These are phyloP conservation scores for Aythya baeri DNA, from an alignment of 2,113 vertebrate species.

Conservation along the genomic window DNA sequence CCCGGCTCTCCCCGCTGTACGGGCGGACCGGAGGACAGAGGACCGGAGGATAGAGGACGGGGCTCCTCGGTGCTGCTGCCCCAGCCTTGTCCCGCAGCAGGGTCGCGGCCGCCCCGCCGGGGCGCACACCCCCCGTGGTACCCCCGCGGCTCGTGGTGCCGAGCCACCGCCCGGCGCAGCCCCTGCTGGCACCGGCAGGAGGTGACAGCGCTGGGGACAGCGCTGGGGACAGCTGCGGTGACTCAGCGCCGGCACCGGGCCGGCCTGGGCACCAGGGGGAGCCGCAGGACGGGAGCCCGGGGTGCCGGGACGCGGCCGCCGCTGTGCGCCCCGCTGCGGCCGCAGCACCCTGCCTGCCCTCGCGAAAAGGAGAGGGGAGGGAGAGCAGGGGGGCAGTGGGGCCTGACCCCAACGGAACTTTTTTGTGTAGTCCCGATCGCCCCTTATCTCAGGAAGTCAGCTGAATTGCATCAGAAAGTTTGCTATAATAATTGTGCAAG, in stretches of 20 bases:
- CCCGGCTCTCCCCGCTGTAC: no score
- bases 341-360: background rate
- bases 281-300: background rate
- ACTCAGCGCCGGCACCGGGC: slow-evolving; percentile 6
- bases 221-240: background rate
- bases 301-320: no score
- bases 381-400: background rate
- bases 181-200: background rate
- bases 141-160: background rate
- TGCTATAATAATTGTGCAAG: slow-evolving; percentile 27
- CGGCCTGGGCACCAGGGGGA: slow-evolving; percentile 42
- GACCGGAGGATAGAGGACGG: no score
- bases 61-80: no score
- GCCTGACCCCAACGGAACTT: background rate
- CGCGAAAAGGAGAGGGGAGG: background rate
- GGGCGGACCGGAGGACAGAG: no score
- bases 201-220: background rate
- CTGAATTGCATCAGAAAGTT: background rate
- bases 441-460: background rate
- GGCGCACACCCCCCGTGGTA: background rate
- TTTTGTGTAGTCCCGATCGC: background rate
- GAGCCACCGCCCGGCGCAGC: background rate
- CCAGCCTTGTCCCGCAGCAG: no score
- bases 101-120: background rate
- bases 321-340: background rate